These are phyloP conservation scores for Tholera decimalis DNA, from an alignment of 2,888 invertebrate species.

Conservation along the genomic window DNA sequence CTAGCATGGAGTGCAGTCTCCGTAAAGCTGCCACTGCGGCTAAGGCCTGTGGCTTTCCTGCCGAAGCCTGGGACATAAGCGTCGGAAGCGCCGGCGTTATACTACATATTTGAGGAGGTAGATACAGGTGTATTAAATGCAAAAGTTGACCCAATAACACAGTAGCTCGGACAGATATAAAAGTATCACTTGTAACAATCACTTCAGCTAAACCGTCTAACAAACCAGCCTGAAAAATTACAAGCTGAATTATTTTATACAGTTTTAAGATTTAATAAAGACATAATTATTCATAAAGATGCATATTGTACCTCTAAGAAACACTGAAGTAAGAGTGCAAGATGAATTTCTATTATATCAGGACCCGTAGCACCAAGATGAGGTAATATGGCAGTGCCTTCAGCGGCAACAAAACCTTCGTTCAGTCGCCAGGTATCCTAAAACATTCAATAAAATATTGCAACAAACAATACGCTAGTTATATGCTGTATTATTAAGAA, in stretches of 20 bases:
- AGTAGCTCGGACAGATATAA: slow-evolving; percentile 97
- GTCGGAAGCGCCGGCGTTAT: slow-evolving; percentile 94
- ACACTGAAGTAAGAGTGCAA: slow-evolving; percentile 96
- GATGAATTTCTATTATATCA: slow-evolving; percentile 97
- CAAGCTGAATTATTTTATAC: slow-evolving; percentile 11
- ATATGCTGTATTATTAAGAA: background rate
- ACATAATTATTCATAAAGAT: background rate
- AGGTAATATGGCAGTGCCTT: slow-evolving; percentile 96
- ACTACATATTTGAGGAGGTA: slow-evolving; percentile 97
- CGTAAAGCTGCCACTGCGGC: slow-evolving; percentile 96
- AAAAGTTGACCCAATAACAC: slow-evolving; percentile 97
- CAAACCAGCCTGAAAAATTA: slow-evolving; percentile 93
- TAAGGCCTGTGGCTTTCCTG: slow-evolving; percentile 95
- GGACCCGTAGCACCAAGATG: slow-evolving; percentile 96
- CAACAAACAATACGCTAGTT: background rate
- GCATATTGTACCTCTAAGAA: slow-evolving; percentile 93
- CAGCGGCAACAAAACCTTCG: slow-evolving; percentile 98
- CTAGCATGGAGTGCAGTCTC: slow-evolving; percentile 95
- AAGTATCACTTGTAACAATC: slow-evolving; percentile 96
- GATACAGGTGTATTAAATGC: slow-evolving; percentile 95
- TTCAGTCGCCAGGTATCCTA: slow-evolving; percentile 96
- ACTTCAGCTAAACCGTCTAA: slow-evolving; percentile 98
- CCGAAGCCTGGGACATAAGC: slow-evolving; percentile 95
- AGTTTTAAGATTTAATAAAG: too few relatives aligned
- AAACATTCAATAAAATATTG: slow-evolving; percentile 25